These are phyloP conservation scores for Macrosteles quadrilineatus DNA, from an alignment of 1,140 invertebrate species.

Conservation along the genomic window DNA sequence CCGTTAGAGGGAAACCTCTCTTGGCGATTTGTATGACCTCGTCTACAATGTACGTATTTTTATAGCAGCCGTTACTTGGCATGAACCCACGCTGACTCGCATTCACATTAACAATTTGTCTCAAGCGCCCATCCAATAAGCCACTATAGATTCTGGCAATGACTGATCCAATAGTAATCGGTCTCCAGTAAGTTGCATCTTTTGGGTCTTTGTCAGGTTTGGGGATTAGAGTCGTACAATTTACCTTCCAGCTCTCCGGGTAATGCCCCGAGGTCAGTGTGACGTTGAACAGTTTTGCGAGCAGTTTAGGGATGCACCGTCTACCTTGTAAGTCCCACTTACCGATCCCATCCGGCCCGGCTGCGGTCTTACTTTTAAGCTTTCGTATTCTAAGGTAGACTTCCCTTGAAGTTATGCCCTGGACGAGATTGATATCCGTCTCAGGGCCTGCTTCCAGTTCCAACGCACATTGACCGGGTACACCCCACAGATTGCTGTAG, in stretches of 20 bases:
- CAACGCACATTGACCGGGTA: background rate
- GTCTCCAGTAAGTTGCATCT: background rate
- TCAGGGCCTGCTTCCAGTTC: background rate
- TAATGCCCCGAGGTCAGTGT: background rate
- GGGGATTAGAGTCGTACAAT: background rate
- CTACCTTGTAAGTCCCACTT: background rate
- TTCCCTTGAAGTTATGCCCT: background rate
- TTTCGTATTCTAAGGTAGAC: background rate
- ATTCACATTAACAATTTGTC: background rate
- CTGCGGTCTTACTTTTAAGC: background rate
- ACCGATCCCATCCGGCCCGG: background rate
- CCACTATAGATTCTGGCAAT: constrained; percentile 4
- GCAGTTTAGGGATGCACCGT: background rate
- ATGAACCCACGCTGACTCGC: background rate
- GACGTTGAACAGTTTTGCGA: background rate
- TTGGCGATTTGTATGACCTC: background rate
- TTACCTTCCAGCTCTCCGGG: background rate
- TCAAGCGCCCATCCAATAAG: background rate
- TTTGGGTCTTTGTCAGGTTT: background rate
- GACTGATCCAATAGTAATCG: background rate
- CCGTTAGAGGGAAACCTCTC: background rate
- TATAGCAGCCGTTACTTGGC: constrained; percentile 5
- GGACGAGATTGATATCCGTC: background rate
- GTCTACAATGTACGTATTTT: background rate
- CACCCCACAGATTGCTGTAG: background rate